Evolutionary conservation across 2,113 vertebrate genomes (phyloP).

Genomic region (Neoarius graeffei): DNA sequence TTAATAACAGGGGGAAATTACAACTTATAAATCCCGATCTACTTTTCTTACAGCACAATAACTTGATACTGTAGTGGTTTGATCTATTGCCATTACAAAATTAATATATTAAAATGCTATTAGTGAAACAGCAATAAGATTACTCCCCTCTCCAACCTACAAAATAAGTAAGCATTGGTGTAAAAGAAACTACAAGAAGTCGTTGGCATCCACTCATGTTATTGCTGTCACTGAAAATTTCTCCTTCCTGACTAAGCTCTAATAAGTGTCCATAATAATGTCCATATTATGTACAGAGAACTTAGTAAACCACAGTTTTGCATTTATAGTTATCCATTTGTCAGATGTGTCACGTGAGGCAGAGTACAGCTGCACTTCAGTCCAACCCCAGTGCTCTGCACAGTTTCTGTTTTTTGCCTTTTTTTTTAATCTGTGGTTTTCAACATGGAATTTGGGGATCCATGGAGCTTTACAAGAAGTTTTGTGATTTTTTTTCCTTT

Average conservation of each 20-base stretch:
- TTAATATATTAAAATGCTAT: neutral
- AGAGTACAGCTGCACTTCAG: neutral
- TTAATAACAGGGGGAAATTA: neutral
- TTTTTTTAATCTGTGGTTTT: neutral
- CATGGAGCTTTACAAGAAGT: neutral
- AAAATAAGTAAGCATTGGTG: neutral
- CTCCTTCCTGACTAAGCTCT: neutral
- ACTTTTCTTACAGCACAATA: neutral
- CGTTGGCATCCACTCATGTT: neutral
- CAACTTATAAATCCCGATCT: neutral
- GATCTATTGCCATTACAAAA: neutral
- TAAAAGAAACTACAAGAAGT: neutral
- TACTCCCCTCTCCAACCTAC: neutral
- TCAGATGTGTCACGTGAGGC: slow-evolving; percentile 1
- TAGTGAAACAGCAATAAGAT: neutral
- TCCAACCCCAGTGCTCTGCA: neutral
- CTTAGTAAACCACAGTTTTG: neutral
- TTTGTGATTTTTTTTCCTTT: neutral
- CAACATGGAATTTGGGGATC: neutral
- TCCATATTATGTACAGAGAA: neutral
- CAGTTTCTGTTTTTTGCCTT: neutral
- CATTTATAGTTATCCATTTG: neutral
- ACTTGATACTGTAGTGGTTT: neutral
- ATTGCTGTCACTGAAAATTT: neutral
- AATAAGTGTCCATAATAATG: neutral